Evolutionary conservation across 2,113 vertebrate species (phyloP).

Genomic region (Azemiops feae): DNA sequence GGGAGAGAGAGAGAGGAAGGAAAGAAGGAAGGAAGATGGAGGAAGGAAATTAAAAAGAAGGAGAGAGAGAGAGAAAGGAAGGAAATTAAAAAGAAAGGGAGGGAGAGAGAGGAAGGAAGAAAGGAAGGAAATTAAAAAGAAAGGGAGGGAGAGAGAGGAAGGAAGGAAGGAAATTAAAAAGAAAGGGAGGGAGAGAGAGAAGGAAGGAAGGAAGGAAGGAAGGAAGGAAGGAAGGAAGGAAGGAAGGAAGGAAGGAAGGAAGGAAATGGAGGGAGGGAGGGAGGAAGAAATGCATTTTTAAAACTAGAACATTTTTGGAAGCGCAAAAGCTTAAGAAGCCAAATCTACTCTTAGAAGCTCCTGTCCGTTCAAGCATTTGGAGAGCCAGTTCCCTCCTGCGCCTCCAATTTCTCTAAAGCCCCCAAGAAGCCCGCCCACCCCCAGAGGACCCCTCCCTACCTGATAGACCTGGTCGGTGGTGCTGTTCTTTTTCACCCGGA

Average conservation of each 20-base stretch:
- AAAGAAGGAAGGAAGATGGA: neutral
- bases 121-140: no score
- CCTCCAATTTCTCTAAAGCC: neutral
- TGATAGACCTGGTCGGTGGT: conserved; percentile 99
- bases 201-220: neutral
- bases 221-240: neutral
- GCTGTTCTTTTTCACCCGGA: conserved; percentile 94
- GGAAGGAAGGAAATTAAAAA: neutral
- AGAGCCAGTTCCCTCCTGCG: neutral
- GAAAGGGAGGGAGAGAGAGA: no score
- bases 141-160: no score
- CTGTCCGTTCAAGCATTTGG: neutral
- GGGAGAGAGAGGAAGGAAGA: neutral
- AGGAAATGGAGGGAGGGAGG: no score
- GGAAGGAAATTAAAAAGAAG: neutral
- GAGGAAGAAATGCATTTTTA: neutral
- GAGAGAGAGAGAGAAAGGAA: fast-evolving
- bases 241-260: no score
- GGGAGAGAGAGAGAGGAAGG: neutral
- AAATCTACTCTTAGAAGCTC: neutral
- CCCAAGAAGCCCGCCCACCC: neutral
- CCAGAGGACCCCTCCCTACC: conserved; percentile 64
- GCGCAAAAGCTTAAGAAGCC: neutral
- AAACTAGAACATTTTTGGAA: neutral
- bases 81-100: no score